Evolutionary conservation across 2,888 invertebrate genomes (phyloP).

Genomic region (Agrotis ipsilon): DNA sequence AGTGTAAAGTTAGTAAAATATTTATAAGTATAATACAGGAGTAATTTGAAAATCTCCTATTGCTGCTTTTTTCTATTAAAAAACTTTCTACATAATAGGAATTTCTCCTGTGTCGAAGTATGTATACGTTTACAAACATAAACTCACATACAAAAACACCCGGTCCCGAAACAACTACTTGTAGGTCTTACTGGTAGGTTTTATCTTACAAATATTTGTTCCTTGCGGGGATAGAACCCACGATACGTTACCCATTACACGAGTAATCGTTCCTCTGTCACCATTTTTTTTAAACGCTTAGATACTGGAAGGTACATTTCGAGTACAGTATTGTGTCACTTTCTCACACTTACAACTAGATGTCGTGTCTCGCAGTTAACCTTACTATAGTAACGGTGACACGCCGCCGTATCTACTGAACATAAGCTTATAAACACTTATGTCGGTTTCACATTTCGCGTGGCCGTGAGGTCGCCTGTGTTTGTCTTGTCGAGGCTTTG

Average conservation of each 20-base stretch:
- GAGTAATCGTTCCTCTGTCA: too few species aligned
- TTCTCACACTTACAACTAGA: not conserved
- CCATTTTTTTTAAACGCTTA: too few species aligned
- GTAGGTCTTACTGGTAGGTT: too few species aligned
- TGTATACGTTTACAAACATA: too few species aligned
- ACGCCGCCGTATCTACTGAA: constrained; percentile 12
- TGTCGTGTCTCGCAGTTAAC: not conserved
- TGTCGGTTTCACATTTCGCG: constrained; percentile 57
- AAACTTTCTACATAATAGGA: too few species aligned
- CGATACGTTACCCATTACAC: too few species aligned
- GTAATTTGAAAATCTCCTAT: not conserved
- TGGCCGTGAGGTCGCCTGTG: constrained; percentile 36
- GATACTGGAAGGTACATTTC: not conserved
- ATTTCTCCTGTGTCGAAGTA: too few species aligned
- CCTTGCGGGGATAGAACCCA: too few species aligned
- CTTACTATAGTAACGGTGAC: constrained; percentile 8
- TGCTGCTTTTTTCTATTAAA: not conserved
- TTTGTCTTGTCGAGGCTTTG: constrained; percentile 24
- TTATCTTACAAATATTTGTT: too few species aligned
- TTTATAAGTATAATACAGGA: not conserved
- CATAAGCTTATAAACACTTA: constrained; percentile 50
- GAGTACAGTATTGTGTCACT: not conserved
- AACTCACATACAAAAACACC: too few species aligned
- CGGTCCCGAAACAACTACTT: too few species aligned
- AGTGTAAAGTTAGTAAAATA: not conserved